Conservation (phyloP, 2,797 vertebrate genomes). For the Percopsis omiscomaycus region DNA sequence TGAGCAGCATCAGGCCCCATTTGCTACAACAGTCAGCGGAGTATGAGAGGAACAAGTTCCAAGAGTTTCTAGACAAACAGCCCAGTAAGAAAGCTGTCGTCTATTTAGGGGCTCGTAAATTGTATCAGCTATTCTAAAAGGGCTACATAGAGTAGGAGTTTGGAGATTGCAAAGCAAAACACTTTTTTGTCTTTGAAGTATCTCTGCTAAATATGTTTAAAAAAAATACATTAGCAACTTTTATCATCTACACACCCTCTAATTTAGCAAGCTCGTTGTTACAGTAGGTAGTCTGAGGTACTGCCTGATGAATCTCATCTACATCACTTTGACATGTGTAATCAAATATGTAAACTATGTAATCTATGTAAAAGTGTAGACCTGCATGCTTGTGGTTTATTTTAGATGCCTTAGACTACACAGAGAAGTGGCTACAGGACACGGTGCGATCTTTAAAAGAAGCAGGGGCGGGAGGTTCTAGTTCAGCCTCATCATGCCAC, state of each 20-base stretch:
- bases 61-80: constrained; percentile 91
- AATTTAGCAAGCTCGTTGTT: no score
- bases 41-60: constrained; percentile 96
- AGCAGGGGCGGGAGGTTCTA: constrained; percentile 41
- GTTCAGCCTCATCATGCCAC: constrained; percentile 51
- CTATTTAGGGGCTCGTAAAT: background rate
- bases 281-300: no score
- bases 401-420: constrained; percentile 91
- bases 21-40: constrained; percentile 96
- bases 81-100: constrained; percentile 81
- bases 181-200: no score
- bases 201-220: no score
- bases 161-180: no score
- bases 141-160: no score
- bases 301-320: no score
- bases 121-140: background rate
- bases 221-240: no score
- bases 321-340: no score
- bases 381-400: background rate
- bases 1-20: constrained; percentile 91
- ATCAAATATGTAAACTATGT: no score
- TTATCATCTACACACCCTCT: no score
- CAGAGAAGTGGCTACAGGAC: constrained; percentile 90
- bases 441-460: constrained; percentile 75
- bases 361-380: no score